Evolutionary conservation across 2,113 vertebrate species (phyloP).

Genomic region (Oriolus oriolus): DNA sequence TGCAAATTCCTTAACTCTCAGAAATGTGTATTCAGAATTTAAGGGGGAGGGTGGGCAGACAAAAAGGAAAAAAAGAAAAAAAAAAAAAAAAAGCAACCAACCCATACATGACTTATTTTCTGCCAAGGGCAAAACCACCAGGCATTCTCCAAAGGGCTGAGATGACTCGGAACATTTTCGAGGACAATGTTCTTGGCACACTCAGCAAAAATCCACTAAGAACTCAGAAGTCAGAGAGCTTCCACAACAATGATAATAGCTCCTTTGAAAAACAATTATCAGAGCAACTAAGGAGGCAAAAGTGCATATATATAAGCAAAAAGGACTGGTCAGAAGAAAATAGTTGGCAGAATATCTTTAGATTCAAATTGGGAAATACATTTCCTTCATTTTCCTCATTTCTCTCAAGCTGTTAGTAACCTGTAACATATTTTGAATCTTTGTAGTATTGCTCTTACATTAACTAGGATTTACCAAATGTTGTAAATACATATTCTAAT

Average conservation of each 20-base stretch:
- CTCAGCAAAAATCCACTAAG: background rate
- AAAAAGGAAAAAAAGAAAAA: background rate
- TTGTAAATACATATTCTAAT: slow-evolving; percentile 5
- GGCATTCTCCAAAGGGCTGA: background rate
- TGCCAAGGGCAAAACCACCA: background rate
- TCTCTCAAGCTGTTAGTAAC: background rate
- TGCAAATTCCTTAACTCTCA: background rate
- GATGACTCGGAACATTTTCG: background rate
- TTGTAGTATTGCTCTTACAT: background rate
- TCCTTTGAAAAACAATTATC: background rate
- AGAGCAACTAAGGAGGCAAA: background rate
- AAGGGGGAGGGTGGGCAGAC: background rate
- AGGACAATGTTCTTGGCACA: background rate
- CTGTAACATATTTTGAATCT: background rate
- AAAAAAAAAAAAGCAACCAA: background rate
- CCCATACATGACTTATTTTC: background rate
- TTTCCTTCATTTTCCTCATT: background rate
- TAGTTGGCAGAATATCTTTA: background rate
- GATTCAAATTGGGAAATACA: background rate
- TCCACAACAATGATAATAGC: background rate
- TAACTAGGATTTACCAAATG: background rate
- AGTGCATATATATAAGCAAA: background rate
- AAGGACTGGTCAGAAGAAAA: background rate
- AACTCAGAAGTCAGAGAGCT: background rate
- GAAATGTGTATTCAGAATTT: background rate